Percentiles rank a stretch among this genome's conserved stretches.
Conservation (phyloP, 1,140 invertebrate genomes). For the Temnothorax longispinosus region DNA sequence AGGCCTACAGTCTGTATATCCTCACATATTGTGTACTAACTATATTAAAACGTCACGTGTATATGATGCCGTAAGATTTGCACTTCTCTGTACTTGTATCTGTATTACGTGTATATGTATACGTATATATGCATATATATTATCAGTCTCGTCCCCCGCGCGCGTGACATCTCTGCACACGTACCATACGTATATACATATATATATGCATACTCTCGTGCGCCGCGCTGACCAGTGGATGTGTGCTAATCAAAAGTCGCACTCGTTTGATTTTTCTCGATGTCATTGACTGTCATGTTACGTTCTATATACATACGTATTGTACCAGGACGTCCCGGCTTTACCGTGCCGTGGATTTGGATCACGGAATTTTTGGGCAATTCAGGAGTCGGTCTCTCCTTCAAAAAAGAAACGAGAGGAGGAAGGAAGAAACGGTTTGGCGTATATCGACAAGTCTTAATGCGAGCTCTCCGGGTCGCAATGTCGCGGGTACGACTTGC, state of each 20-base stretch:
- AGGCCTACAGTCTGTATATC: slow-evolving; percentile 81
- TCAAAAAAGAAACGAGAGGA: background rate
- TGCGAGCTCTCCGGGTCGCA: background rate
- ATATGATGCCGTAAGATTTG: slow-evolving; percentile 80
- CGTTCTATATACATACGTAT: slow-evolving; percentile 72
- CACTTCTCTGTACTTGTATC: slow-evolving; percentile 82
- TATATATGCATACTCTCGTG: slow-evolving; percentile 43
- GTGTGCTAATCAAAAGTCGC: slow-evolving; percentile 79
- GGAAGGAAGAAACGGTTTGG: too few relatives aligned
- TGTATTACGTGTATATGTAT: slow-evolving; percentile 73
- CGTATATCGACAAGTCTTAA: background rate
- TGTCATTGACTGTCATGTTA: slow-evolving; percentile 81
- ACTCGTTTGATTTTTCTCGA: slow-evolving; percentile 82
- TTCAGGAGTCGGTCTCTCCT: slow-evolving; percentile 33
- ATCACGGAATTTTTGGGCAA: slow-evolving; percentile 1
- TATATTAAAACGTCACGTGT: slow-evolving; percentile 81
- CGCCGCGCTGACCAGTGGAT: slow-evolving; percentile 77
- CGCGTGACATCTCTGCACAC: background rate
- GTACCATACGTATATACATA: background rate
- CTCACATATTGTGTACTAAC: slow-evolving; percentile 80
- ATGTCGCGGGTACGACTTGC: background rate
- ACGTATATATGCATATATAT: slow-evolving; percentile 70
- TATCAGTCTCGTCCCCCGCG: slow-evolving; percentile 45
- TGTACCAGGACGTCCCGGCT: slow-evolving; percentile 55
- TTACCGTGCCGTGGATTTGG: background rate